Evolutionary conservation across 2,797 vertebrate genomes (phyloP).

Genomic region (Sebastes minor): DNA sequence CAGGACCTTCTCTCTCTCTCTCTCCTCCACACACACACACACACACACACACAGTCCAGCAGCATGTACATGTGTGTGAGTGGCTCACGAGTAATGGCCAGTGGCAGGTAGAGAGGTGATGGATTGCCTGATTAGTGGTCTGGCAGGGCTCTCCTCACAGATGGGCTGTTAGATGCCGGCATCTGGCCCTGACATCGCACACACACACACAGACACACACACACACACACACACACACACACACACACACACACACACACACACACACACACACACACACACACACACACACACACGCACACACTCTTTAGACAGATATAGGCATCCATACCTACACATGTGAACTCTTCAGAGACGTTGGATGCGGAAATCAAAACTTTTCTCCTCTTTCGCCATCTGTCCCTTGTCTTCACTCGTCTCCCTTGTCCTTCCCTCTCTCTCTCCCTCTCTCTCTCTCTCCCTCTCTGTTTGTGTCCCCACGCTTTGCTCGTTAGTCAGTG

Average conservation of each 20-base stretch:
- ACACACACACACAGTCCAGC: not conserved
- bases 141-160: conserved; percentile 90
- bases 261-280: conserved; percentile 3
- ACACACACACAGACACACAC: conserved; percentile 23
- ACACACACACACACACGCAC: conserved; percentile 9
- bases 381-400: conserved; percentile 43
- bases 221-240: not conserved
- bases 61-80: conserved; percentile 41
- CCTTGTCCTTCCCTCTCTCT: conserved; percentile 26
- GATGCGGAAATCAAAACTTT: conserved; percentile 42
- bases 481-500: conserved; percentile 74
- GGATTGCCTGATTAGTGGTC: conserved; percentile 83
- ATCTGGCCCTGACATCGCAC: conserved; percentile 80
- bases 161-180: conserved; percentile 91
- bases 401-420: conserved; percentile 26
- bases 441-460: not conserved
- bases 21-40: not conserved
- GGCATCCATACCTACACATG: not conserved
- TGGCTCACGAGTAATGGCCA: conserved; percentile 67
- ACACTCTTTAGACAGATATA: not conserved
- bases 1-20: not conserved
- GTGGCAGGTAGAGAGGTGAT: conserved; percentile 80
- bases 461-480: conserved; percentile 16
- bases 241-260: conserved; percentile 16
- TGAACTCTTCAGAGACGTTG: conserved; percentile 2